Evolutionary conservation across 2,113 vertebrate genomes (phyloP), one percentile per base, ranked within the genome.

Genomic region (Pungitius pungitius): DNA sequence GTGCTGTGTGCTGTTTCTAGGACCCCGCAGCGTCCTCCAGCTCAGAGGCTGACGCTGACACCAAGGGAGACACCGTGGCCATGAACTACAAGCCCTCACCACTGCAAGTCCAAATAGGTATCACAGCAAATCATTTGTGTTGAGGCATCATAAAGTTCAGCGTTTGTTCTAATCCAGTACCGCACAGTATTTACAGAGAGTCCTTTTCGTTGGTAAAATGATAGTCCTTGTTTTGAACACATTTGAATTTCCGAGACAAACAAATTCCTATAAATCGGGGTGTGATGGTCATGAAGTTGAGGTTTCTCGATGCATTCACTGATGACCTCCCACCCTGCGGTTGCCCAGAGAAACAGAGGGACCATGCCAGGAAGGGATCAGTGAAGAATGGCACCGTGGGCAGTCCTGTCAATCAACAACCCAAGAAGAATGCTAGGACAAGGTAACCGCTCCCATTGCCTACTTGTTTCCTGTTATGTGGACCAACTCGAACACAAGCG

Each of bases 381-480:
- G 94, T 96, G 91, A 99, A 99, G 93, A 99, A 97, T 0, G 95
- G 97, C 80, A 96, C 94, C 37, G 95, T 97, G 93, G 96, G 96
- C 75, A 99, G 97, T 87, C 97, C 97, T 0, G 97, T 99, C 88
- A 99, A 96, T 90, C 97, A 99, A 64, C 98, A 99, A 78, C 98
- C 98, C 80, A 99, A 99, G 94, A 99, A 99, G 93, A 99, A 96
- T 89, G 96, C 97, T 82, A 93, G 97, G 84, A 99, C 98, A 93
- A 96, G 97, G 97, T 99, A 94, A 91, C 75, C 1, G 33, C 68
- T 51, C 58, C 62, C 58, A 60, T 45, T 15, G 56, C 30, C 30
- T 52, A 0, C 69, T 69, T 68, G 26, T 56, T 65, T 60, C 66
- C 58, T 30, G 24, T 77, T 54, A 26, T 68, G n/a, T 27, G 27